Conservation (phyloP, 2,888 invertebrate genomes). For the Spilarctia lutea region DNA sequence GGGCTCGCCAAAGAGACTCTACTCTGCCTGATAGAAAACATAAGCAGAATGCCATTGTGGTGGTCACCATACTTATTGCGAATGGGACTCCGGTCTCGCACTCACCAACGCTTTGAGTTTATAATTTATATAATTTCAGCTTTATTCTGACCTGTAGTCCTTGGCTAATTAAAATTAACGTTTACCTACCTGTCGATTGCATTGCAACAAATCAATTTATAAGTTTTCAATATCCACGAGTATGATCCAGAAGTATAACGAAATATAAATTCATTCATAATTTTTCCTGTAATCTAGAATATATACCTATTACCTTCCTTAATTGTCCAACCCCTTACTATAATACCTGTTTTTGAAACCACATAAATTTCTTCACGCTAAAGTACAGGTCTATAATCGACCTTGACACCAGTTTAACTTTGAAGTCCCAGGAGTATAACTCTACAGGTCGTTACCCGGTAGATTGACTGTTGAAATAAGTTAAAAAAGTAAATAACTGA, state of each 20-base stretch:
- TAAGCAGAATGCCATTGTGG: background rate
- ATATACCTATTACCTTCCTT: too few species aligned
- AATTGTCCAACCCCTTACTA: too few species aligned
- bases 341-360: too few species aligned
- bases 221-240: background rate
- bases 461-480: background rate
- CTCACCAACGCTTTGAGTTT: too few species aligned
- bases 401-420: background rate
- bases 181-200: background rate
- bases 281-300: background rate
- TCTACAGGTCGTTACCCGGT: background rate
- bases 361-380: background rate
- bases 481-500: background rate
- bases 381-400: background rate
- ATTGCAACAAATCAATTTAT: background rate
- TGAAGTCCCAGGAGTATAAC: background rate
- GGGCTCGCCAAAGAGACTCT: too few species aligned
- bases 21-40: too few species aligned
- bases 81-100: too few species aligned
- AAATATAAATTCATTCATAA: background rate
- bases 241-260: background rate
- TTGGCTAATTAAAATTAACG: background rate
- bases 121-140: too few species aligned
- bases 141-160: background rate
- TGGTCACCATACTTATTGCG: too few species aligned